These are phyloP conservation scores for Tetraneura akinire DNA, from an alignment of 1,140 invertebrate genomes.

Conservation along the genomic window DNA sequence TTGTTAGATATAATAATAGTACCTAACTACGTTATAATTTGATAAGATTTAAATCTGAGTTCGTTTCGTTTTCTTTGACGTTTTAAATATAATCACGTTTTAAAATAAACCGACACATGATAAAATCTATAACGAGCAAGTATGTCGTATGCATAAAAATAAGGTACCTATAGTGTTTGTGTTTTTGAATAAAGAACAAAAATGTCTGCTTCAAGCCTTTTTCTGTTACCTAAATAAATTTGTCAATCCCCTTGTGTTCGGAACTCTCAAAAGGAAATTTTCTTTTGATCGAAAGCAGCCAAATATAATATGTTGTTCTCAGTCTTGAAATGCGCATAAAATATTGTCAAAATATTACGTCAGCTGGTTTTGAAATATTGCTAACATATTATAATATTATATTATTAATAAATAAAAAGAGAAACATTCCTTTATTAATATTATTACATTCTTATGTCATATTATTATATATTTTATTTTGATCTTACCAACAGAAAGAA, in stretches of 20 bases:
- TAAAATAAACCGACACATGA: too few species aligned
- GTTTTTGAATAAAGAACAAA: neutral
- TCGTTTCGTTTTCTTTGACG: too few species aligned
- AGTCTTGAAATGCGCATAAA: neutral
- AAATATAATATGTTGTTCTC: neutral
- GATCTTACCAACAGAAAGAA: too few species aligned
- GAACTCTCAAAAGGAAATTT: conserved; percentile 21
- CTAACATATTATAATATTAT: neutral
- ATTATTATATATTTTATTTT: too few species aligned
- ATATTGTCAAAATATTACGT: neutral
- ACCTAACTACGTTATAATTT: too few species aligned
- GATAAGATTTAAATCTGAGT: too few species aligned
- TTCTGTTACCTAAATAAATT: neutral
- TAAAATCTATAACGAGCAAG: neutral
- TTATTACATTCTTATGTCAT: too few species aligned
- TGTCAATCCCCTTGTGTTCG: neutral
- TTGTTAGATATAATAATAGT: too few species aligned
- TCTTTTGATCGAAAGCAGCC: conserved; percentile 1
- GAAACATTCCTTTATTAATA: too few species aligned
- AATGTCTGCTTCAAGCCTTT: neutral
- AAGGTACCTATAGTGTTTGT: neutral
- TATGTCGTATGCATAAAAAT: conserved; percentile 5
- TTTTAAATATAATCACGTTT: too few species aligned
- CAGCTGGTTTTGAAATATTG: neutral
- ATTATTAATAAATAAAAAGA: too few species aligned